A percentile compares a stretch with the other conserved stretches of the same genome.
Conservation (phyloP, 92 coral and sea anemone species). For the Epizoanthus illoricatus region DNA sequence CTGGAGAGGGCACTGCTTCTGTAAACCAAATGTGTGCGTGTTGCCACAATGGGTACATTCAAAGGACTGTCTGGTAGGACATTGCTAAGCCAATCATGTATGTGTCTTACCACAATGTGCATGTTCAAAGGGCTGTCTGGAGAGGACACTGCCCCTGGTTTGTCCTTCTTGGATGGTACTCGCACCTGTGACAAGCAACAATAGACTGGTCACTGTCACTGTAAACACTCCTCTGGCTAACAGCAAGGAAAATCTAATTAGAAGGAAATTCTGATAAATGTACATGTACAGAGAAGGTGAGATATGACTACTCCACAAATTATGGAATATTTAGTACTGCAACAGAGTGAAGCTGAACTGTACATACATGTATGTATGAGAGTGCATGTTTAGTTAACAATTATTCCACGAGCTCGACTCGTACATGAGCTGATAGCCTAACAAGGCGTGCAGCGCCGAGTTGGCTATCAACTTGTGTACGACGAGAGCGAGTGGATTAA, state of each 20-base stretch:
- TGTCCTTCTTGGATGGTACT: slow-evolving; percentile 92
- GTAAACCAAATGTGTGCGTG: background rate
- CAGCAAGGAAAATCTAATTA: too few species aligned
- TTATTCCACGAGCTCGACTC: too few species aligned
- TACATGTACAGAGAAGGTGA: background rate
- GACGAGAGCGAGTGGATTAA: too few species aligned
- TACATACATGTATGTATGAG: too few species aligned
- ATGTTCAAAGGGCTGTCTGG: slow-evolving; percentile 76
- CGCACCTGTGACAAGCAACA: slow-evolving; percentile 60
- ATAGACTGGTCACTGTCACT: background rate
- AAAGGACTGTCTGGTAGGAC: background rate
- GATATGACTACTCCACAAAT: background rate
- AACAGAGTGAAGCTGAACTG: too few species aligned
- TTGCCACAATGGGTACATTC: background rate
- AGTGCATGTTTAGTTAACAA: too few species aligned
- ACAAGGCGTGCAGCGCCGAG: too few species aligned
- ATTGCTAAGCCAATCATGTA: too few species aligned
- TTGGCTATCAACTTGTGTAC: too few species aligned
- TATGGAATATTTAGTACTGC: too few species aligned
- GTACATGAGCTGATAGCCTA: too few species aligned
- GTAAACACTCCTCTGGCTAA: background rate
- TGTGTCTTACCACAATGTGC: slow-evolving; percentile 68
- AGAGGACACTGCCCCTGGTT: slow-evolving; percentile 95
- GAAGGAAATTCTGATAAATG: background rate
- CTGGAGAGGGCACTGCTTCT: slow-evolving; percentile 95